Base-by-base conservation (phyloP, 1,140 invertebrate genomes). In the Dreissena polymorpha region DNA sequence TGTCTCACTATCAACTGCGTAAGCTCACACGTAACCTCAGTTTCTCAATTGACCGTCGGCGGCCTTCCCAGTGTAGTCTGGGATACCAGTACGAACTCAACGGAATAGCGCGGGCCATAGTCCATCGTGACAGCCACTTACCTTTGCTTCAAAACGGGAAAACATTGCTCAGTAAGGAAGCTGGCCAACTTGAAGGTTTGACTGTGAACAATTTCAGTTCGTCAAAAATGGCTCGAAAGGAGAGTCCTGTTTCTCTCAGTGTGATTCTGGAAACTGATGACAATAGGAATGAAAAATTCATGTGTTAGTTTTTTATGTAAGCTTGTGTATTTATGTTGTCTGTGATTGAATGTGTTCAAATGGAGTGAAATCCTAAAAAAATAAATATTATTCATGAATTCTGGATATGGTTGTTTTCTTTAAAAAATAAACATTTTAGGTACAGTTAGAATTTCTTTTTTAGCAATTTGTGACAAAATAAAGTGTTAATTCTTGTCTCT, bases 1-100 rank as follows among this genome's bases (percentile, higher is more conserved):
- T 92, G n/a, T 86, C 88, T n/a, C 86, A 89, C 23, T 86, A 91
- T 65, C 87, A 90, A 50, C 71, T 90, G 5, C 65, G 85, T 18
- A 85, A 84, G 63, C 84, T 91, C 2, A 84, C 85, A 3, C 83
- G 89, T 10, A 89, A 82, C 60, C 72, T 89, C 23, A 90, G 89
- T 78, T 63, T 89, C 57, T 90, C 90, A 0, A 70, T 89, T 0
- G 90, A 90, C 65, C 82, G 87, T 6, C 77, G 87, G 14, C 69
- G 72, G 13, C 39, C 76, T 13, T 75, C 71, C 25, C 67, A 76
- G 49, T 88, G 88, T 69, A 83, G 83, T 49, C 73, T 60, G 2
- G 78, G 73, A 50, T 70, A 67, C 14, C 75, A 85, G 49, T 77
- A 86, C 68, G 84, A 86, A 25, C 71, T 81, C n/a, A 86, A 89